Percentiles rank a stretch among this genome's conserved stretches.
Evolutionary conservation across 2,113 vertebrate genomes (phyloP).

Genomic region (Crotophaga sulcirostris): DNA sequence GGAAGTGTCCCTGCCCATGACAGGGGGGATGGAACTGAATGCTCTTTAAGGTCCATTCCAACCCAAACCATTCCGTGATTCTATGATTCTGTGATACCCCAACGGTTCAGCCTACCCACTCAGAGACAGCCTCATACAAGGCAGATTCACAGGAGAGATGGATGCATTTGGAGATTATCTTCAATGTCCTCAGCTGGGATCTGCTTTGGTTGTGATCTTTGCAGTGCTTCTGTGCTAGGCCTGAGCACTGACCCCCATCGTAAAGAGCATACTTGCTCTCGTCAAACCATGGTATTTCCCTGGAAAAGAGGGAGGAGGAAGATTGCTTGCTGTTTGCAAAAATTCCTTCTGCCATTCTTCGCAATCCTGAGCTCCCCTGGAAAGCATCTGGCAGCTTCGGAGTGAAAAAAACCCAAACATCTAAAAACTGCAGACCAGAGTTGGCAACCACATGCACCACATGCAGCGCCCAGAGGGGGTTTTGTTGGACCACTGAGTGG

Average conservation of each 20-base stretch:
- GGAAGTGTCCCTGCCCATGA: too few relatives aligned
- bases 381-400: not conserved
- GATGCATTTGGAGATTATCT: not conserved
- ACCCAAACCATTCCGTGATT: too few relatives aligned
- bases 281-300: accelerated
- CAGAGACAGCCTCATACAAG: not conserved
- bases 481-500: not conserved
- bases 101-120: accelerated
- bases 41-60: too few relatives aligned
- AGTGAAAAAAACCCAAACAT: not conserved
- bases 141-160: not conserved
- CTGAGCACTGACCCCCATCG: not conserved
- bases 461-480: not conserved
- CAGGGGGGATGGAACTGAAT: too few relatives aligned
- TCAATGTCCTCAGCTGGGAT: not conserved
- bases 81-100: too few relatives aligned
- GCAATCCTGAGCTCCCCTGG: not conserved
- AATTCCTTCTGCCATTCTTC: not conserved
- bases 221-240: not conserved
- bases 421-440: not conserved
- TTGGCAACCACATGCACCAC: accelerated
- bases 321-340: not conserved
- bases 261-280: accelerated
- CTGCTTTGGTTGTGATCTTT: not conserved
- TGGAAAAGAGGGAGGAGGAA: not conserved